phyloP scores from a whole-genome alignment of 1,140 invertebrate genomes.

The Sitophilus oryzae region DNA sequence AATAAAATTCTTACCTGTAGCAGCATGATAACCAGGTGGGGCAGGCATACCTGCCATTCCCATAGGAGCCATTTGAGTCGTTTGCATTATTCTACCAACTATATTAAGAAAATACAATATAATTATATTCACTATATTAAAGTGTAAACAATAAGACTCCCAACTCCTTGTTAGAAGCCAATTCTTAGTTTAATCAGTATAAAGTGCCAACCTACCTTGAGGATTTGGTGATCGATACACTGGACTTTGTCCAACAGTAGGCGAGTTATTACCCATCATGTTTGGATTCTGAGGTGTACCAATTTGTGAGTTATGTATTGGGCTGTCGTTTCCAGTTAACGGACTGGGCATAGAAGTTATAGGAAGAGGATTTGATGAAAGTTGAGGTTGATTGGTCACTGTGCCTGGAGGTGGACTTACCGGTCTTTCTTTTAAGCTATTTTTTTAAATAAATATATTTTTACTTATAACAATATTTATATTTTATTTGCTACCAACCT shows the following conservation, averaged over 20 bases:
- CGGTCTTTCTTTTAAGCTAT: conserved; percentile 72
- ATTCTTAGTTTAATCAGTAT: background rate
- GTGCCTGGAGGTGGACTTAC: conserved; percentile 60
- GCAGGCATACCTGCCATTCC: conserved; percentile 46
- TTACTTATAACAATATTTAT: background rate
- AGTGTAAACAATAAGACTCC: conserved; percentile 7
- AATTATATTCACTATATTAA: background rate
- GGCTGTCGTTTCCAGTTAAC: conserved; percentile 53
- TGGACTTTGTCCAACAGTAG: conserved; percentile 29
- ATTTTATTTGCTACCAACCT: conserved; percentile 40
- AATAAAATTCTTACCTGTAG: no score
- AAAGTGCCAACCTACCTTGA: conserved; percentile 14
- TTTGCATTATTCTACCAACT: conserved; percentile 33
- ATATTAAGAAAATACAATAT: background rate
- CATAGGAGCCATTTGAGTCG: conserved; percentile 39
- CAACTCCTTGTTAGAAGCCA: background rate
- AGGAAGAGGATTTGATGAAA: conserved; percentile 32
- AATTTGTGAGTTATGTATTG: conserved; percentile 37
- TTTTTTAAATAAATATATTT: conserved; percentile 3
- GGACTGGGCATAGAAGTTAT: conserved; percentile 50
- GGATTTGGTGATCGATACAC: conserved; percentile 34
- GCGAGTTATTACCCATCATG: conserved; percentile 32
- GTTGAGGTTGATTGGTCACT: conserved; percentile 41
- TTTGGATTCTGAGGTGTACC: conserved; percentile 29
- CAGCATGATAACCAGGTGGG: conserved; percentile 49